phyloP scores from a whole-genome alignment of 1,140 invertebrate genomes.

The Tetraneura akinire region DNA sequence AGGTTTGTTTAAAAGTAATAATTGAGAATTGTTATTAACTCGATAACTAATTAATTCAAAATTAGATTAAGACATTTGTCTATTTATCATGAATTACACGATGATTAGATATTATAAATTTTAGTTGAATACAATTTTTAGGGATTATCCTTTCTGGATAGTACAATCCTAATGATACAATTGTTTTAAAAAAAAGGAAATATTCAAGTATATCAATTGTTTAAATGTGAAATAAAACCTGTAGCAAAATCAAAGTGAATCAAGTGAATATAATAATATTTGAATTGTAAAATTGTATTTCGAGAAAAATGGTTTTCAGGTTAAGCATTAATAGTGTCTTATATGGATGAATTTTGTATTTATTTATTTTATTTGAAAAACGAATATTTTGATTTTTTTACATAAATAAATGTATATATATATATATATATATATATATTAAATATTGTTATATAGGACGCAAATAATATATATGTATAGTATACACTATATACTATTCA shows the following conservation, averaged over 20 bases:
- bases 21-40: neutral
- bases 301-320: no score
- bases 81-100: neutral
- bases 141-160: no score
- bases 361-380: neutral
- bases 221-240: no score
- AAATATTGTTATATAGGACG: no score
- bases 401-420: neutral
- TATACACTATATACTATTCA: neutral
- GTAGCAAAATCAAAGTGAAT: no score
- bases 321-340: neutral
- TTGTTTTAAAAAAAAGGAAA: no score
- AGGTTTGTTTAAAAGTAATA: slow-evolving; percentile 19
- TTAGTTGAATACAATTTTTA: neutral
- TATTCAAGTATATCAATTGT: no score
- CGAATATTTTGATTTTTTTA: neutral
- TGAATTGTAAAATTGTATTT: no score
- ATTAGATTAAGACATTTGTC: neutral
- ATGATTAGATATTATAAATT: neutral
- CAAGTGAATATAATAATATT: no score
- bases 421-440: no score
- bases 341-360: neutral
- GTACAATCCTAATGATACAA: no score
- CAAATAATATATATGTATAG: no score
- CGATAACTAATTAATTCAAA: neutral